Base-by-base conservation (phyloP, 2,888 invertebrate genomes). In the Macrostomum cliftonense region DNA sequence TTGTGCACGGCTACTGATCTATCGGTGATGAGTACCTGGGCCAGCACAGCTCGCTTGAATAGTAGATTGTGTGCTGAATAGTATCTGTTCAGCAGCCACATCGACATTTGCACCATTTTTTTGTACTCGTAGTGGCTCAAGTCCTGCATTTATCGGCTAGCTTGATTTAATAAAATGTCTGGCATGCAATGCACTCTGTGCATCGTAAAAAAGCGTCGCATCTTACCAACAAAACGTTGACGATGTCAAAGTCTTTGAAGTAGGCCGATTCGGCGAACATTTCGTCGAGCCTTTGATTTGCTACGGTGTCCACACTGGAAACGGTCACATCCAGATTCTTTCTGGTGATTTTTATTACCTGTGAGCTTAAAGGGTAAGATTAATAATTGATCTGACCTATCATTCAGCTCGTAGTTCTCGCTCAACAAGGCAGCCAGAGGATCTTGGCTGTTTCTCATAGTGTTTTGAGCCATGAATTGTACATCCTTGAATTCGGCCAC, bases 21-120 rank as follows among this genome's bases (percentile, higher is more conserved):
- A 47, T 64, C 62, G 2, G 68, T 68, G 48, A 67, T 56, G 42
- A 69, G 53, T 37, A 69, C 64, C 61, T 66, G 65, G n/a, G 65
- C 64, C 49, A 61, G 63, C 12, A 64, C 58, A 1, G 66, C 61
- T 36, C 61, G 50, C 11, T 48, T 55, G 54, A 67, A 67, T 38
- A 67, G 57, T 14, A 55, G 59, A 37, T 58, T 63, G 54, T 66
- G 65, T n/a, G 66, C 63, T 1, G 69, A 68, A 54, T 64, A 68
- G 42, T 60, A 59, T 19, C 61, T 43, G 52, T 62, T 63, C 21
- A 67, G 56, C 11, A 67, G 57, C 21, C 58, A 57, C 61, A 65
- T 60, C 17, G 65, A 60, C 55, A 61, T 59, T 9, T 61, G 54
- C 1, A 67, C 59, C 59, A 67, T 61, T 39, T 63, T 58, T 49